These are phyloP conservation scores for Lysandra bellargus DNA, from an alignment of 2,888 invertebrate species.

Conservation along the genomic window DNA sequence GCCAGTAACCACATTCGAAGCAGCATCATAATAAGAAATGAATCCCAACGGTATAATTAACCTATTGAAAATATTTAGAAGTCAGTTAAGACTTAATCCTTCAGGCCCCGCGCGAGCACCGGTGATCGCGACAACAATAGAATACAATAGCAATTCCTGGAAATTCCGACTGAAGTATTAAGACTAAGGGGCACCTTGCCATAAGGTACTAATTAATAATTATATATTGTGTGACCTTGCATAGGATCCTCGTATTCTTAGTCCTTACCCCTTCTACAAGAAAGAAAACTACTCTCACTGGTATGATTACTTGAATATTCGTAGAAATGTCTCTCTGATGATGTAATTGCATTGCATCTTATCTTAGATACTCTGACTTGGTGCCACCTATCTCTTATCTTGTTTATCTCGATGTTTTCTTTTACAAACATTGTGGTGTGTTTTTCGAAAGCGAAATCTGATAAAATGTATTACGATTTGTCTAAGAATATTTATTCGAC, in stretches of 20 bases:
- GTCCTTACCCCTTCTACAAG: background rate
- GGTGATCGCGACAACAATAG: too few relatives aligned
- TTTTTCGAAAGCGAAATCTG: constrained; percentile 29
- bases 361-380: background rate
- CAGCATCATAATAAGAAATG: background rate
- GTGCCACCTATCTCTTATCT: constrained; percentile 22
- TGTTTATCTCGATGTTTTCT: constrained; percentile 25
- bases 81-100: too few relatives aligned
- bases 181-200: too few relatives aligned
- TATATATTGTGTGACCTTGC: too few relatives aligned
- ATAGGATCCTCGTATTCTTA: background rate
- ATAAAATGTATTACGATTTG: constrained; percentile 1
- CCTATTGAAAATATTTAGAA: too few relatives aligned
- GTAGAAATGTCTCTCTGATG: background rate
- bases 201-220: too few relatives aligned
- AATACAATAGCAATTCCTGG: too few relatives aligned
- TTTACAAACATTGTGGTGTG: constrained; percentile 9
- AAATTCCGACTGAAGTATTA: too few relatives aligned
- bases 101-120: too few relatives aligned
- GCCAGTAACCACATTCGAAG: background rate
- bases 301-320: background rate
- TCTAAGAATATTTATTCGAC: background rate
- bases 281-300: background rate
- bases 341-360: constrained; percentile 10
- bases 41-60: too few relatives aligned